Conservation (phyloP, 2,113 vertebrate genomes). For the Cynopterus brachyotis region DNA sequence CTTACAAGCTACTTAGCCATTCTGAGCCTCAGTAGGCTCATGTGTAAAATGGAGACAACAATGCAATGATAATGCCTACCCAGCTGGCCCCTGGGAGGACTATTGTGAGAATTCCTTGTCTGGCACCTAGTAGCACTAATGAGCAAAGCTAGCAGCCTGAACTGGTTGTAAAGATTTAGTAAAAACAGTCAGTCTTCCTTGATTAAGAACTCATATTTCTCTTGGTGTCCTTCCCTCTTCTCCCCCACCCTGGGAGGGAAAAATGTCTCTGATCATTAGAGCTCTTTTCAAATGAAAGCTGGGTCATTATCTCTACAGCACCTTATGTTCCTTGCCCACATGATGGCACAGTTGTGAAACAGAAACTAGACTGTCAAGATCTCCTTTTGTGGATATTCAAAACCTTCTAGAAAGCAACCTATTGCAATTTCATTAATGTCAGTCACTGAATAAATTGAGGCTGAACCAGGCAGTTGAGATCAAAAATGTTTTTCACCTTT, state of each 20-base stretch:
- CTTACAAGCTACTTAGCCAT: not conserved
- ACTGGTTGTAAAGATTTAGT: not conserved
- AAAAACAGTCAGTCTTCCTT: not conserved
- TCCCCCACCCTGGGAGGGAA: not conserved
- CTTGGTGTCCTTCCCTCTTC: not conserved
- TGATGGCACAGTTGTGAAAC: not conserved
- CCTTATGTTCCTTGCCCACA: constrained; percentile 45
- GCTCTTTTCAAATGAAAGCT: not conserved
- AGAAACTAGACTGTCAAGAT: not conserved
- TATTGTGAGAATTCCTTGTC: not conserved
- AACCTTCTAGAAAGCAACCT: not conserved
- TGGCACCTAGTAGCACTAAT: not conserved
- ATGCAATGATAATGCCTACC: not conserved
- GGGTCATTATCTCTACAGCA: not conserved
- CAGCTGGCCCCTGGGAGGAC: not conserved
- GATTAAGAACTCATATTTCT: not conserved
- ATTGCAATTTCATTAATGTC: not conserved
- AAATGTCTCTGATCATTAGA: not conserved
- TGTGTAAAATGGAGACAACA: not conserved
- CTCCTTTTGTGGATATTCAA: not conserved
- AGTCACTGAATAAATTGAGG: not conserved
- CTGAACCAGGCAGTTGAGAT: not conserved
- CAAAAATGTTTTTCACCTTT: not conserved
- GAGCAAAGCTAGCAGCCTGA: not conserved
- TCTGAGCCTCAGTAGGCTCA: not conserved